These are phyloP conservation scores for Sparus aurata DNA, from an alignment of 2,797 vertebrate genomes.

Conservation along the genomic window DNA sequence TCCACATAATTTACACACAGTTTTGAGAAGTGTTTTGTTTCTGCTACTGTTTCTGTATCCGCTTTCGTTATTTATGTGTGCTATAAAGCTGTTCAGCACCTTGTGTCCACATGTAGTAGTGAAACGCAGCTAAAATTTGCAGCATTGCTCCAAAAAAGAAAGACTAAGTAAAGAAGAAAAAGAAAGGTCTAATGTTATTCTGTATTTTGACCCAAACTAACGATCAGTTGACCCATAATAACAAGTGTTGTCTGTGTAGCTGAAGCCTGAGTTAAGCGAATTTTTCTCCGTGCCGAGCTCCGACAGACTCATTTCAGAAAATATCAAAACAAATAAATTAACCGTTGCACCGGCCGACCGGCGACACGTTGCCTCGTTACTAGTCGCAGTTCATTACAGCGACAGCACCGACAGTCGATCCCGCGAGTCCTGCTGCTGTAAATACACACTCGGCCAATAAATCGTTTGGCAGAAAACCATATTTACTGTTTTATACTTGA, in stretches of 20 bases:
- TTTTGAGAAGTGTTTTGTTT: not conserved
- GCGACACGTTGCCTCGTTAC: not conserved
- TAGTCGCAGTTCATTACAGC: not conserved
- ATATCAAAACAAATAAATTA: not conserved
- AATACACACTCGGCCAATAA: not conserved
- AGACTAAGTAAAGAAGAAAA: too few species aligned
- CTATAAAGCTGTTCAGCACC: not conserved
- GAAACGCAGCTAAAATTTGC: not conserved
- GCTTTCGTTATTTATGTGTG: not conserved
- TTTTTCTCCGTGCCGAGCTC: too few species aligned
- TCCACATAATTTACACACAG: conserved; percentile 5
- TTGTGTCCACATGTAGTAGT: not conserved
- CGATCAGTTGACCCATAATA: not conserved
- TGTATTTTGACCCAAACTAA: not conserved
- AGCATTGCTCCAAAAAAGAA: not conserved
- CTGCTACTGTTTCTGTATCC: not conserved
- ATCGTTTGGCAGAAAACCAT: too few species aligned
- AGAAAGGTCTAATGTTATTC: not conserved
- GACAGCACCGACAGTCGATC: not conserved
- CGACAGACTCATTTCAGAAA: not conserved
- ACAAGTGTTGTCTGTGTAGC: not conserved
- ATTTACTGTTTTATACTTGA: too few species aligned
- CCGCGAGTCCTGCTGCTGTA: not conserved
- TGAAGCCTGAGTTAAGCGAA: too few species aligned
- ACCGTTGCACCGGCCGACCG: not conserved